Evolutionary conservation across 1,140 invertebrate genomes (phyloP).

Genomic region (Papilio aristodemus): DNA sequence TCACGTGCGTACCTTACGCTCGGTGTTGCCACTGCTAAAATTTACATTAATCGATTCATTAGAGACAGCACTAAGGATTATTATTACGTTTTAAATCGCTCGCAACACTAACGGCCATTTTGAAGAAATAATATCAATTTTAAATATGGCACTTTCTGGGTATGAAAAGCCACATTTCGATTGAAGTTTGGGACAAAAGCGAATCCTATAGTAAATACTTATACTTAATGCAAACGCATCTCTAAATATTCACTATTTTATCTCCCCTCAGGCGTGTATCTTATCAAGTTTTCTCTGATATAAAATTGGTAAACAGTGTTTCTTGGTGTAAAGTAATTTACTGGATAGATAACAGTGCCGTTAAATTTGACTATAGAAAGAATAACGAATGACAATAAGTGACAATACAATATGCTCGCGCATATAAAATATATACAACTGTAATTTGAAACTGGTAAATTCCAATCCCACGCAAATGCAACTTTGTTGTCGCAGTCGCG

Average conservation of each 20-base stretch:
- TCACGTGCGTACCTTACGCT: slow-evolving; percentile 52
- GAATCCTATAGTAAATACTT: too few relatives aligned
- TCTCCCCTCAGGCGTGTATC: neutral
- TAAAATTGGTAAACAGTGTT: neutral
- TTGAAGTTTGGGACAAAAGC: too few relatives aligned
- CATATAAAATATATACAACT: neutral
- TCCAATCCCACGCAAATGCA: slow-evolving; percentile 1
- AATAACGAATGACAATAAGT: neutral
- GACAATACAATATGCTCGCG: neutral
- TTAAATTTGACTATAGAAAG: neutral
- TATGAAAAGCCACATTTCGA: too few relatives aligned
- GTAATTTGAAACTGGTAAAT: neutral
- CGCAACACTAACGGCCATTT: neutral
- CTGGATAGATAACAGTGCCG: neutral
- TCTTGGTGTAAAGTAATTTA: neutral
- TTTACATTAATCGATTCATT: slow-evolving; percentile 31
- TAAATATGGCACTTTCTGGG: too few relatives aligned
- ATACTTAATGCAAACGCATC: too few relatives aligned
- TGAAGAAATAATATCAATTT: too few relatives aligned
- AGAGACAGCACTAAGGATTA: neutral
- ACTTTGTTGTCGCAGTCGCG: neutral
- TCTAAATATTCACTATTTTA: too few relatives aligned
- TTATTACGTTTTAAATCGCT: slow-evolving; percentile 1
- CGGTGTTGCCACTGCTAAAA: slow-evolving; percentile 40
- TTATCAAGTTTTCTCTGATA: neutral